A percentile compares a stretch with the other conserved stretches of the same genome.
Evolutionary conservation across 2,888 invertebrate genomes (phyloP).

Genomic region (Neoaliturus tenellus): DNA sequence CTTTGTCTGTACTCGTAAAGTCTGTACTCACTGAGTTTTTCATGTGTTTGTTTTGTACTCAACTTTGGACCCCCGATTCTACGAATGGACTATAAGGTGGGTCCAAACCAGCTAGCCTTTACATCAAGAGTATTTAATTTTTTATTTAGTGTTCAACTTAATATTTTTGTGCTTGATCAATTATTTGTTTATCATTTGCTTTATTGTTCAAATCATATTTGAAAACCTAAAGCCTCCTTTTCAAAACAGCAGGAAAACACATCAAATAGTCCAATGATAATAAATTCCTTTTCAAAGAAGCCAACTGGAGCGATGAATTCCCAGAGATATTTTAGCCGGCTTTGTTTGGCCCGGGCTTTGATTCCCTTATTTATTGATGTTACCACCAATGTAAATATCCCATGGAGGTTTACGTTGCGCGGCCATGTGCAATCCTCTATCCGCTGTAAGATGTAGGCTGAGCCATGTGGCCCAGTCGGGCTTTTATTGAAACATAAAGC

Average conservation of each 20-base stretch:
- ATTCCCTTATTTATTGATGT: conserved; percentile 29
- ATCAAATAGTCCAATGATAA: neutral
- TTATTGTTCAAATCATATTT: too few species aligned
- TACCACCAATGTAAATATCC: conserved; percentile 46
- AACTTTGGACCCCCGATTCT: conserved; percentile 21
- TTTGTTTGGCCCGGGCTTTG: conserved; percentile 23
- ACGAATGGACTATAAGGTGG: conserved; percentile 14
- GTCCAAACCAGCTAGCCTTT: neutral
- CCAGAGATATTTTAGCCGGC: conserved; percentile 13
- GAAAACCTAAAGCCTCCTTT: too few species aligned
- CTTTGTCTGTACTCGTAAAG: neutral
- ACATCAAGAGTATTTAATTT: too few species aligned
- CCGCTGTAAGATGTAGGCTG: conserved; percentile 20
- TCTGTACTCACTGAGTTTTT: conserved; percentile 6
- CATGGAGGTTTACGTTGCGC: neutral
- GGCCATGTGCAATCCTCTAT: conserved; percentile 43
- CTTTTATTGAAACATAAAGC: conserved; percentile 52
- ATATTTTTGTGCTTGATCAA: too few species aligned
- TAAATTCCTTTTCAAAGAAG: neutral
- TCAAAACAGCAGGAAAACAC: neutral
- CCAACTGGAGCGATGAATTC: neutral
- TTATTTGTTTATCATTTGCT: too few species aligned
- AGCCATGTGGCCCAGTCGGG: conserved; percentile 40
- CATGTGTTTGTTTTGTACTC: conserved; percentile 25
- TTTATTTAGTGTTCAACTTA: too few species aligned